A percentile compares a stretch with the other conserved stretches of the same genome.
Conservation (phyloP, 2,888 invertebrate genomes). For the Leptopilina myrica region DNA sequence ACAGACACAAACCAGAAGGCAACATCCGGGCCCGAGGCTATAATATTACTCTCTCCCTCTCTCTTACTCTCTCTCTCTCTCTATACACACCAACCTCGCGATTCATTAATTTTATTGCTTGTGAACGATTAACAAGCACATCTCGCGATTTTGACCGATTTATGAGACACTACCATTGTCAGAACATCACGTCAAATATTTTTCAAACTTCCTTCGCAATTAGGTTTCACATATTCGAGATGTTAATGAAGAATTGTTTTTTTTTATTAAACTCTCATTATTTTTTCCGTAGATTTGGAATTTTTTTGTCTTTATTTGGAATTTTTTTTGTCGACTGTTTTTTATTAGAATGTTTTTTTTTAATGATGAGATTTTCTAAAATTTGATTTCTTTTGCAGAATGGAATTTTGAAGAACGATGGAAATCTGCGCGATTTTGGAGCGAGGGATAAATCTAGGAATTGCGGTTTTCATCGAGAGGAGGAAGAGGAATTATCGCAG, state of each 20-base stretch:
- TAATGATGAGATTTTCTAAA: too few relatives aligned
- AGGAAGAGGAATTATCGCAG: conserved; percentile 53
- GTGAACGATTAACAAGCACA: conserved; percentile 59
- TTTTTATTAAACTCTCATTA: too few relatives aligned
- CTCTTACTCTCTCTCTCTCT: too few relatives aligned
- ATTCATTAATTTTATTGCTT: conserved; percentile 68
- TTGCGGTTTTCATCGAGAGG: conserved; percentile 51
- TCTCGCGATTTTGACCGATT: conserved; percentile 51
- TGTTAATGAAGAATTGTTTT: too few relatives aligned
- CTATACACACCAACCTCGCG: conserved; percentile 54
- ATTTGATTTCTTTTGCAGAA: too few relatives aligned
- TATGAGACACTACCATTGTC: conserved; percentile 36
- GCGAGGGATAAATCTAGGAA: conserved; percentile 41
- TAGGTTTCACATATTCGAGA: neutral
- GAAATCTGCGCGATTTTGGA: too few relatives aligned
- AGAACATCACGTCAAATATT: conserved; percentile 1
- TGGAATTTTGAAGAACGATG: too few relatives aligned
- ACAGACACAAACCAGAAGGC: conserved; percentile 66
- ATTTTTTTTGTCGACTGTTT: too few relatives aligned
- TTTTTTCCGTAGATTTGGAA: too few relatives aligned
- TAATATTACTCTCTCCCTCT: conserved; percentile 13
- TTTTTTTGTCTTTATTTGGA: too few relatives aligned
- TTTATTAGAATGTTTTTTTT: too few relatives aligned
- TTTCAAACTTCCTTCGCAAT: neutral
- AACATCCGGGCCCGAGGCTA: conserved; percentile 72